A percentile compares a stretch with the other conserved stretches of the same genome.
Evolutionary conservation across 2,113 vertebrate genomes (phyloP).

Genomic region (Lophochroa leadbeateri): DNA sequence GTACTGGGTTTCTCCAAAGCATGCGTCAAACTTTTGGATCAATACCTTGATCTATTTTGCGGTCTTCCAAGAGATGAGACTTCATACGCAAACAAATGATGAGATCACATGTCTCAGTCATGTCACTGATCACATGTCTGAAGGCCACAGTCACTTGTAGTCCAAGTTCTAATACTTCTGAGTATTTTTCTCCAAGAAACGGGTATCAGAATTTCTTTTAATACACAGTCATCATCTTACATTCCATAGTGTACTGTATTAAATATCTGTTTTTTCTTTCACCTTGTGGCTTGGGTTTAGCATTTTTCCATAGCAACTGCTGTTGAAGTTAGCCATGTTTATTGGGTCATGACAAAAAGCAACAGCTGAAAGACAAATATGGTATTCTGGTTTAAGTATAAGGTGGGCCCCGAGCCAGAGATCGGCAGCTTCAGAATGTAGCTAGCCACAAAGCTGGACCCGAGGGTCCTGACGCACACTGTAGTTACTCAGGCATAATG

Average conservation of each 20-base stretch:
- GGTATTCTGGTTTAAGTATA: slow-evolving; percentile 56
- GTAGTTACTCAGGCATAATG: neutral
- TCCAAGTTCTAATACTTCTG: neutral
- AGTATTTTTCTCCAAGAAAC: neutral
- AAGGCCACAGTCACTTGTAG: neutral
- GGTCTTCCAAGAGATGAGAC: slow-evolving; percentile 50
- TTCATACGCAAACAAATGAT: slow-evolving; percentile 13
- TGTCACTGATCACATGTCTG: neutral
- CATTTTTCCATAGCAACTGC: slow-evolving; percentile 69
- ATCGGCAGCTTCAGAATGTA: slow-evolving; percentile 39
- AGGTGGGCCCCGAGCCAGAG: slow-evolving; percentile 68
- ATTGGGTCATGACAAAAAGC: slow-evolving; percentile 64
- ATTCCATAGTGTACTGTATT: neutral
- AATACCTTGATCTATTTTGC: slow-evolving; percentile 60
- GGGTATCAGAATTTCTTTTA: neutral
- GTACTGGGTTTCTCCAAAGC: slow-evolving; percentile 6
- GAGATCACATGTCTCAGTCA: slow-evolving; percentile 18
- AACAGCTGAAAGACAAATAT: slow-evolving; percentile 77
- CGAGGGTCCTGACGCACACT: neutral
- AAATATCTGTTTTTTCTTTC: neutral
- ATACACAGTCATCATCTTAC: neutral
- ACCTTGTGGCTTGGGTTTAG: neutral
- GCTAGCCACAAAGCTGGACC: slow-evolving; percentile 48
- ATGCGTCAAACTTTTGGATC: neutral
- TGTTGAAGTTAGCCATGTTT: slow-evolving; percentile 68